A percentile compares a stretch with the other conserved stretches of the same genome.
phyloP scores from a whole-genome alignment of 2,797 vertebrate species.

The Craterocephalus amniculus region DNA sequence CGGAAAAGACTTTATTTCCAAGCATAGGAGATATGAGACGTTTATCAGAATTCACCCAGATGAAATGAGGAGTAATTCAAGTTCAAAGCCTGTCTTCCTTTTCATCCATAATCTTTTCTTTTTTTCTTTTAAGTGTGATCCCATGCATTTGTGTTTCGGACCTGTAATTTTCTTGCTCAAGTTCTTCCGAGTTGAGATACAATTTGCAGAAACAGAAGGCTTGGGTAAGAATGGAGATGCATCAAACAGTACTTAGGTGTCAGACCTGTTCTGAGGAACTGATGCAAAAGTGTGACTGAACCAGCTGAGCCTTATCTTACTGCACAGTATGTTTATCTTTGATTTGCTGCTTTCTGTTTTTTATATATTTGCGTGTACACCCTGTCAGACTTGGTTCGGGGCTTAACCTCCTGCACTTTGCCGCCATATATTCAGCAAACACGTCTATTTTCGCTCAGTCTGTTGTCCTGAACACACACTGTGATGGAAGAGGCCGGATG shows the following conservation, averaged over 20 bases:
- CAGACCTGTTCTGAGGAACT: constrained; percentile 20
- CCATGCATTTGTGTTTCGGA: constrained; percentile 20
- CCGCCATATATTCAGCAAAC: constrained; percentile 13
- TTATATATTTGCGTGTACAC: not conserved
- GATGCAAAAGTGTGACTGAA: constrained; percentile 36
- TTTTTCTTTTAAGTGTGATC: constrained; percentile 21
- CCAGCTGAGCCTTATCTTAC: constrained; percentile 59
- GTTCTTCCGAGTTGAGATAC: constrained; percentile 8
- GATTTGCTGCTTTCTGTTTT: constrained; percentile 33
- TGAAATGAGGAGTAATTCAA: constrained; percentile 2
- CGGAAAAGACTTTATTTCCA: too few species aligned
- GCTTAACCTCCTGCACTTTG: constrained; percentile 1
- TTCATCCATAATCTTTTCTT: constrained; percentile 11
- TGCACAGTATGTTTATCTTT: constrained; percentile 17
- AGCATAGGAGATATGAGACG: constrained; percentile 21
- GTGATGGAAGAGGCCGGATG: constrained; percentile 1
- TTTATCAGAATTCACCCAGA: constrained; percentile 15
- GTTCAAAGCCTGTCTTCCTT: constrained; percentile 16
- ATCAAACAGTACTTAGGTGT: constrained; percentile 2
- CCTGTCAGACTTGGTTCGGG: constrained; percentile 8
- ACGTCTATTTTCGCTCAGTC: constrained; percentile 1
- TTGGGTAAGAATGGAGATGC: not conserved
- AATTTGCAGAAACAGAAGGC: constrained; percentile 22
- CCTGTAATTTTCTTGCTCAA: constrained; percentile 22
- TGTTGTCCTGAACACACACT: constrained; percentile 17